These are phyloP conservation scores for Benitochromis conjunctus DNA, from an alignment of 2,113 vertebrate genomes.

Conservation along the genomic window DNA sequence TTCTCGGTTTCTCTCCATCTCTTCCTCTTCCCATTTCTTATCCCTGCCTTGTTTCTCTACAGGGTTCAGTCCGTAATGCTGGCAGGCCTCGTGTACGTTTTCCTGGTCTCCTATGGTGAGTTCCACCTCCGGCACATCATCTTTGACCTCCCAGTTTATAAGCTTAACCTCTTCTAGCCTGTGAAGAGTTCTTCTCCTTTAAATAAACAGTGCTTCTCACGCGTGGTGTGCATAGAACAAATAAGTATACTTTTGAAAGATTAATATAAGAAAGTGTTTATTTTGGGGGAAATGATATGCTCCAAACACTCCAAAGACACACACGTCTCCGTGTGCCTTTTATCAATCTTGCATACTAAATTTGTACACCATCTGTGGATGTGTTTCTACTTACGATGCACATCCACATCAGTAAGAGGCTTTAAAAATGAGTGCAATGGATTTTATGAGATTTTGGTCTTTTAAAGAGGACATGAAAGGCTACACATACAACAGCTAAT, in stretches of 20 bases:
- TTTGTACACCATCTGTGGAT: background rate
- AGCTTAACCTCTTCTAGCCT: background rate
- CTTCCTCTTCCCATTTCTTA: background rate
- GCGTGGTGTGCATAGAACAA: background rate
- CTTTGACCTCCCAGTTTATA: background rate
- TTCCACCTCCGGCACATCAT: background rate
- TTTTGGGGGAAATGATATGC: background rate
- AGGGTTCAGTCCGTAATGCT: conserved; percentile 48
- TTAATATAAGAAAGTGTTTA: background rate
- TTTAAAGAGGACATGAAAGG: background rate
- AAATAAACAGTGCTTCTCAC: background rate
- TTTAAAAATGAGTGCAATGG: background rate
- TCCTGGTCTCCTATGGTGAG: conserved; percentile 62
- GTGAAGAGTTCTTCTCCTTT: background rate
- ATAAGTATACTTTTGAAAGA: background rate
- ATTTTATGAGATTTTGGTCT: background rate
- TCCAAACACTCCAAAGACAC: background rate
- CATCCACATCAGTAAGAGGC: background rate
- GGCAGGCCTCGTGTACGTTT: conserved; percentile 36
- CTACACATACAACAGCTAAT: background rate
- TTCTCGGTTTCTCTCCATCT: background rate
- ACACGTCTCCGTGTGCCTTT: background rate
- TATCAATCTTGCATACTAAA: background rate
- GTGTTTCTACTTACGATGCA: background rate
- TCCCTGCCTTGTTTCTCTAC: background rate